Evolutionary conservation across 2,888 invertebrate species (phyloP).

Genomic region (Unio pictorum): DNA sequence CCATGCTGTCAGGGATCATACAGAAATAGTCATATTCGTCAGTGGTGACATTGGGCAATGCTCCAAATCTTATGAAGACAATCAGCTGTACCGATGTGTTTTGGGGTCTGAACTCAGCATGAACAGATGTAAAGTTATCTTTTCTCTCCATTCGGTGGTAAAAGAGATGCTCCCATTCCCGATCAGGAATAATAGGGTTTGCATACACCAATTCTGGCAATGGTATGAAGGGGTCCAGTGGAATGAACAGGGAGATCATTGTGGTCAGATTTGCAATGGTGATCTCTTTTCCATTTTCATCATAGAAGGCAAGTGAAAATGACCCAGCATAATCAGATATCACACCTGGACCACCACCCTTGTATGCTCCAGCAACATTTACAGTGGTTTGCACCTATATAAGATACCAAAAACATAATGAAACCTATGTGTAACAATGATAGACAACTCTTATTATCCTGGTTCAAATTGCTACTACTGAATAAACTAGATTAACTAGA

Average conservation of each 20-base stretch:
- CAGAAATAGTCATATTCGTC: constrained; percentile 31
- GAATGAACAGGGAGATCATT: constrained; percentile 50
- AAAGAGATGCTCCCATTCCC: constrained; percentile 21
- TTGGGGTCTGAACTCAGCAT: constrained; percentile 25
- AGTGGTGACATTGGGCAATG: constrained; percentile 26
- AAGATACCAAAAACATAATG: no score
- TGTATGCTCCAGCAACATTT: no score
- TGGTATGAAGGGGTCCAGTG: constrained; percentile 26
- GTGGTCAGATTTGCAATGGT: constrained; percentile 11
- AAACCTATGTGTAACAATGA: no score
- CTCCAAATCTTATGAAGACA: constrained; percentile 31
- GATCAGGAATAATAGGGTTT: constrained; percentile 23
- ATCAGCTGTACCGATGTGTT: constrained; percentile 34
- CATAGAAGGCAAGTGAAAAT: constrained; percentile 27
- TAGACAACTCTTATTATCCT: no score
- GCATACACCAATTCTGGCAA: constrained; percentile 10
- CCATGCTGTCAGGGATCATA: constrained; percentile 22
- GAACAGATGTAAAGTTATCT: constrained; percentile 15
- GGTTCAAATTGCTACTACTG: no score
- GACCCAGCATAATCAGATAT: constrained; percentile 11
- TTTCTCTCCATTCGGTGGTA: constrained; percentile 22
- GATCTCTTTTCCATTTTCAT: constrained; percentile 13
- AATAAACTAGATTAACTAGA: no score
- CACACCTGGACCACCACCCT: not conserved
- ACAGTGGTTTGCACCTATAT: no score